phyloP scores from a whole-genome alignment of 2,888 invertebrate species.

The Nesidiocoris tenuis region DNA sequence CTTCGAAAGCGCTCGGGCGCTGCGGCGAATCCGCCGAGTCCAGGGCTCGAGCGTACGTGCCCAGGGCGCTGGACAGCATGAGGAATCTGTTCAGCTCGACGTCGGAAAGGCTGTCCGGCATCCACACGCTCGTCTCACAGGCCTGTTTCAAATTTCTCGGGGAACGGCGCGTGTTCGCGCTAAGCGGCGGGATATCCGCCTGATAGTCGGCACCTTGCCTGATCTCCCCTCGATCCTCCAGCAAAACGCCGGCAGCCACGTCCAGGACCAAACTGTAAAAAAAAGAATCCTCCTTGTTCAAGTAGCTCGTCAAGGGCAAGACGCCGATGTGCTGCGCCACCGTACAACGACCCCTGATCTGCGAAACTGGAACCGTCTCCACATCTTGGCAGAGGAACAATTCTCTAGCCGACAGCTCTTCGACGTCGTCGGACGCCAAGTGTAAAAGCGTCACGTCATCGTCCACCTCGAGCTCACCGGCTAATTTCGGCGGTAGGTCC shows the following conservation, averaged over 20 bases:
- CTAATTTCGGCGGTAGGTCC: slow-evolving; percentile 98
- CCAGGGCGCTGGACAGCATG: slow-evolving; percentile 63
- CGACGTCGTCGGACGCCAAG: slow-evolving; percentile 46
- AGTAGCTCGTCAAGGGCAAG: slow-evolving; percentile 91
- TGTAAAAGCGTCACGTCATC: slow-evolving; percentile 44
- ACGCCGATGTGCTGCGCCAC: slow-evolving; percentile 99
- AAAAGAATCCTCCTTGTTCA: slow-evolving; percentile 97
- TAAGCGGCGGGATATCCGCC: slow-evolving; percentile 74
- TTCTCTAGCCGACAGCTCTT: slow-evolving; percentile 69
- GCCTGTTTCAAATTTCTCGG: background rate
- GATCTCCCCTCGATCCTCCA: slow-evolving; percentile 92
- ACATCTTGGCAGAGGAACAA: slow-evolving; percentile 95
- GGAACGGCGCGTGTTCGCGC: background rate
- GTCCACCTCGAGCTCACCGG: slow-evolving; percentile 23
- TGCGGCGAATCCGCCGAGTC: slow-evolving; percentile 74
- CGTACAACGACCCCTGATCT: slow-evolving; percentile 98
- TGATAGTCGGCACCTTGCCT: slow-evolving; percentile 91
- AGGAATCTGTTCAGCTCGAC: slow-evolving; percentile 98
- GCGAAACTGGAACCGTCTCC: slow-evolving; percentile 96
- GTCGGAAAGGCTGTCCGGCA: slow-evolving; percentile 84
- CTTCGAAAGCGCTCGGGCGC: slow-evolving; percentile 97
- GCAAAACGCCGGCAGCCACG: slow-evolving; percentile 95
- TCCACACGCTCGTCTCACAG: slow-evolving; percentile 67
- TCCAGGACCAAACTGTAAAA: slow-evolving; percentile 99
- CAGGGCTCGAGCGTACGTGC: slow-evolving; percentile 91